Conservation (phyloP, 2,113 vertebrate genomes). For the Urocitellus parryii region DNA sequence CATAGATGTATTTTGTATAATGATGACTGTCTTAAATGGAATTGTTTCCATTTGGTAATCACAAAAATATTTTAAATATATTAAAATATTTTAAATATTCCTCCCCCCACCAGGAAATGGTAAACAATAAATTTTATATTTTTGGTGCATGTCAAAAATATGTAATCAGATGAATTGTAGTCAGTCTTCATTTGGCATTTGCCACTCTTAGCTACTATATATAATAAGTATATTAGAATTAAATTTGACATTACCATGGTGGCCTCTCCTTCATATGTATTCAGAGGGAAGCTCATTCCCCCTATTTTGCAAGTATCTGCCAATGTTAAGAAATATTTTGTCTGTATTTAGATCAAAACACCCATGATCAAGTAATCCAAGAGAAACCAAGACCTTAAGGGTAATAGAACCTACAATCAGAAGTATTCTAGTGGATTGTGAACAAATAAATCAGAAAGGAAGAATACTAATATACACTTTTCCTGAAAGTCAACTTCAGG, state of each 20-base stretch:
- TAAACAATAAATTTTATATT: not conserved
- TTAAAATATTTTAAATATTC: slow-evolving; percentile 34
- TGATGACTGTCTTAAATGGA: not conserved
- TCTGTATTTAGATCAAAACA: not conserved
- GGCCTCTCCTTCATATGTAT: slow-evolving; percentile 30
- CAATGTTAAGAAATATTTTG: slow-evolving; percentile 4
- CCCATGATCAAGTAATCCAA: slow-evolving; percentile 2
- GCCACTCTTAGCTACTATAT: not conserved
- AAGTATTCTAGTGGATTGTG: slow-evolving; percentile 78
- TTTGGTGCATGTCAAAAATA: not conserved
- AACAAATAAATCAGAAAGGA: slow-evolving; percentile 59
- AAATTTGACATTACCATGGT: slow-evolving; percentile 59
- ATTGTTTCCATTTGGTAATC: not conserved
- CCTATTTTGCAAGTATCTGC: slow-evolving; percentile 1
- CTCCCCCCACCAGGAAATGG: not conserved
- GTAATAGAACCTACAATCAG: slow-evolving; percentile 55
- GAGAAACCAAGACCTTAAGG: slow-evolving; percentile 22
- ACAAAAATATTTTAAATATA: slow-evolving; percentile 42
- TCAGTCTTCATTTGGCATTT: slow-evolving; percentile 15
- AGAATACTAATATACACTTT: slow-evolving; percentile 5
- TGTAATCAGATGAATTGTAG: slow-evolving; percentile 22
- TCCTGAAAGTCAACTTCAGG: not conserved
- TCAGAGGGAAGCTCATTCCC: not conserved
- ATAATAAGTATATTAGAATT: slow-evolving; percentile 35
- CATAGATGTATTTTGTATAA: too few species aligned